A percentile compares a stretch with the other conserved stretches of the same genome.
phyloP scores from a whole-genome alignment of 2,113 vertebrate genomes.

The Mola mola region DNA sequence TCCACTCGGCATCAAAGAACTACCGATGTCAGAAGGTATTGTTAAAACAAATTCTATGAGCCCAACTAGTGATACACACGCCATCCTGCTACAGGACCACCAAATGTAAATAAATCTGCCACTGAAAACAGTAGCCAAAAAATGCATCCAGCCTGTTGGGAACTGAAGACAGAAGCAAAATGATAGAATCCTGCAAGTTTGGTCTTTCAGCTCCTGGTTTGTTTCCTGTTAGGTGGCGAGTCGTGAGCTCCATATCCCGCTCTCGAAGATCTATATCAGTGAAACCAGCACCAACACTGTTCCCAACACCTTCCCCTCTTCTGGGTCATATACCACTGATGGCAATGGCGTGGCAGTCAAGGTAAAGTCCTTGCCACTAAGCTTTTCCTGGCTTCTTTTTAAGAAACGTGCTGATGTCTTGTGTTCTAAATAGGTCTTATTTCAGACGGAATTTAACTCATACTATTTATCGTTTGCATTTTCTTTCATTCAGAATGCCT shows the following conservation, averaged over 20 bases:
- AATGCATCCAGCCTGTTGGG: too few species aligned
- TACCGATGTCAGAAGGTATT: too few species aligned
- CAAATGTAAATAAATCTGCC: too few species aligned
- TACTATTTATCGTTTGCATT: background rate
- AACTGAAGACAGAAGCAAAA: too few species aligned
- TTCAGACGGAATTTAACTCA: too few species aligned
- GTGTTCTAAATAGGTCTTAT: too few species aligned
- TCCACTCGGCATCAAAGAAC: too few species aligned
- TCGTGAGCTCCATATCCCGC: conserved; percentile 84
- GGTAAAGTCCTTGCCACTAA: conserved; percentile 68
- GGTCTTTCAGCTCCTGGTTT: background rate
- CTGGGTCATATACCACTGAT: conserved; percentile 87
- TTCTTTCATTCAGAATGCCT: conserved; percentile 83
- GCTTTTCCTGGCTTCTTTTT: background rate
- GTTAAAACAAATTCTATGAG: too few species aligned
- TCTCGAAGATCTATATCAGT: conserved; percentile 84
- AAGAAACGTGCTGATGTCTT: too few species aligned
- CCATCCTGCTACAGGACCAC: too few species aligned
- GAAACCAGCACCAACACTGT: conserved; percentile 87
- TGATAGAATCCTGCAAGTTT: background rate
- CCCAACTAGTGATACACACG: too few species aligned
- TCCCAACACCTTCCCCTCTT: conserved; percentile 86
- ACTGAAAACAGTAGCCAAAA: too few species aligned
- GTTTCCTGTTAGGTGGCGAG: conserved; percentile 84
- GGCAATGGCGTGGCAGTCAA: conserved; percentile 91